Conservation (phyloP, 2,113 vertebrate genomes). For the Bostrychus sinensis region DNA sequence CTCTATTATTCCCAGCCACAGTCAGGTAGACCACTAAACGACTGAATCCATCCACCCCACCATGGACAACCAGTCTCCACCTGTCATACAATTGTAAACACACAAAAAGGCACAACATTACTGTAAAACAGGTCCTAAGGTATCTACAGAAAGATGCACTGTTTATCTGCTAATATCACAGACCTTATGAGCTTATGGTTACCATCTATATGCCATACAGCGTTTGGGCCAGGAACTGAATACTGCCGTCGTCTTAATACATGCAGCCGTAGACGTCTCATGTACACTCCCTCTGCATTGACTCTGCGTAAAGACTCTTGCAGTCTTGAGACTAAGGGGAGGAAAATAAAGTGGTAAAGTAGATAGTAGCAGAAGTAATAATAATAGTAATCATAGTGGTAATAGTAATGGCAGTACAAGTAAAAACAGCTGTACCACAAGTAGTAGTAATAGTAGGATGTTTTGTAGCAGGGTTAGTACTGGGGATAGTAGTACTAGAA, state of each 20-base stretch:
- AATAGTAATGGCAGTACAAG: no score
- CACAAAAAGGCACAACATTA: conserved; percentile 15
- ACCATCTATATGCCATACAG: no score
- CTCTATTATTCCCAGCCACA: conserved; percentile 21
- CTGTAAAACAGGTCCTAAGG: background rate
- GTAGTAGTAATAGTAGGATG: no score
- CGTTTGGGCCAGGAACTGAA: no score
- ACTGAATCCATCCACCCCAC: conserved; percentile 28
- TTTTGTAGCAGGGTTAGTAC: no score
- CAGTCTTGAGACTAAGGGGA: conserved; percentile 1
- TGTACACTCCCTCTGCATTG: conserved; percentile 3
- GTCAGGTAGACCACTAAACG: conserved; percentile 21
- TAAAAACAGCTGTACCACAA: no score
- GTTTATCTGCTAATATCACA: conserved; percentile 10
- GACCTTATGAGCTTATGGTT: no score
- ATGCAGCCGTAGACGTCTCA: conserved; percentile 1
- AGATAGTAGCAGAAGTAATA: no score
- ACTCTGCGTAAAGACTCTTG: conserved; percentile 3
- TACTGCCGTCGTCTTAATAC: no score
- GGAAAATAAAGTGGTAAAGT: no score
- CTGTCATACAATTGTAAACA: conserved; percentile 8
- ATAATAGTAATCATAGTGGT: no score
- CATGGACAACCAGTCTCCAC: conserved; percentile 35
- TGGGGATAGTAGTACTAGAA: no score
- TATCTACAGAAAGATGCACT: conserved; percentile 2